phyloP scores from a whole-genome alignment of 1,140 invertebrate species.

The Steinernema feltiae region DNA sequence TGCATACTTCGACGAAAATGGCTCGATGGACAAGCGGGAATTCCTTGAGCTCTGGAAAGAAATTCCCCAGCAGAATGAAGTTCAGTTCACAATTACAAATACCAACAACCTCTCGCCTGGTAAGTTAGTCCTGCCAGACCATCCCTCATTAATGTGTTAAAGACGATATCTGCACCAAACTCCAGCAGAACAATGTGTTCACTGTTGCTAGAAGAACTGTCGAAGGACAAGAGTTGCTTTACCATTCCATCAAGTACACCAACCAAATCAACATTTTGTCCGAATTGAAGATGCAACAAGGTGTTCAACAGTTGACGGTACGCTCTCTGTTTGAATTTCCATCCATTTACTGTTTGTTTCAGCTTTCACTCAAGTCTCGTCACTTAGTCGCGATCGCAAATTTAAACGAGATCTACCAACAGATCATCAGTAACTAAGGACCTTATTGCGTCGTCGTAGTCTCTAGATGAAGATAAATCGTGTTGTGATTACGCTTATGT shows the following conservation, averaged over 20 bases:
- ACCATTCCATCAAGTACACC: constrained; percentile 90
- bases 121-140: constrained; percentile 45
- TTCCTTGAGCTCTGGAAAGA: constrained; percentile 98
- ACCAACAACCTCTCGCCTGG: constrained; percentile 66
- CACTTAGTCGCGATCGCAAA: constrained; percentile 83
- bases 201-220: constrained; percentile 98
- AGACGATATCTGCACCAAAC: constrained; percentile 84
- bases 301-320: constrained; percentile 80
- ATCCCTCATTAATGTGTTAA: constrained; percentile 47
- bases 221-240: constrained; percentile 97
- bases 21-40: constrained; percentile 91
- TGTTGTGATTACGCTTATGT: neutral
- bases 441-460: too few species aligned
- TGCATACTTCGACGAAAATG: constrained; percentile 88
- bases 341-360: constrained; percentile 57
- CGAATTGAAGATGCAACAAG: constrained; percentile 90
- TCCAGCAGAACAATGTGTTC: constrained; percentile 93
- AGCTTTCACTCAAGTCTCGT: constrained; percentile 81
- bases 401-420: constrained; percentile 85
- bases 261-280: constrained; percentile 96
- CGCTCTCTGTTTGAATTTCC: constrained; percentile 15
- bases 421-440: constrained; percentile 70
- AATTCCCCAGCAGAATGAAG: constrained; percentile 94
- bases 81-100: constrained; percentile 72
- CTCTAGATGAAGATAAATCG: neutral